Evolutionary conservation across 2,797 vertebrate species (phyloP), one percentile per base, ranked within the genome.

Genomic region (Channa striata): DNA sequence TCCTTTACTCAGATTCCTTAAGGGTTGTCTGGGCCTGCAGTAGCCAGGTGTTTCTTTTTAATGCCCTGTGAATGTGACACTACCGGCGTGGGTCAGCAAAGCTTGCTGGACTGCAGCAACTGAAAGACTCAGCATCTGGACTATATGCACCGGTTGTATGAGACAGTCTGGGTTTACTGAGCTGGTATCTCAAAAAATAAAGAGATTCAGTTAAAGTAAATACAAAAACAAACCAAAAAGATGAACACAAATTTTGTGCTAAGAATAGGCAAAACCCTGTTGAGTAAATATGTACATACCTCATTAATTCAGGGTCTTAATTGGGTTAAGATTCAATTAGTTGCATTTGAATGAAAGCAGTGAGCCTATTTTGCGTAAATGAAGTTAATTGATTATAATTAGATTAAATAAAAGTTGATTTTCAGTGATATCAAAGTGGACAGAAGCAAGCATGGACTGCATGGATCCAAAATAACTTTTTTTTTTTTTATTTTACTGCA

Each of bases 51-150:
- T 81, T 87, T 87, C 59, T 71, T 66, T 87, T 74, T 78, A 80
- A 72, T 46, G 14, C 59, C 81, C 80, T 82, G 74, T 84, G 75
- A 85, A 85, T 87, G 84, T 92, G 95, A 93, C 92, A 89, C 93
- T 81, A 89, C 93, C 81, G 85, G 65, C 93, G 93, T 96, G 95
- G 94, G 95, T 96, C 95, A 81, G 83, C 82, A 87, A 81, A 80
- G 82, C 83, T 74, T 5, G 64, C 80, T 82, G 75, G 75, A 77
- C 74, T 88, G 81, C 82, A 81, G 76, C 11, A 65, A 80, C 87
- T 85, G 74, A 83, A 83, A 85, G 49, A 70, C 86, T 87, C 72
- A 66, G 81, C 83, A 82, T 77, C 74, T 81, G 83, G 77, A 86
- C 86, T 85, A 30, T 30, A 30, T 6, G 25, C 85, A 82, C 59